Base-by-base conservation (phyloP, 2,113 vertebrate genomes). In the Thalassoma bifasciatum region DNA sequence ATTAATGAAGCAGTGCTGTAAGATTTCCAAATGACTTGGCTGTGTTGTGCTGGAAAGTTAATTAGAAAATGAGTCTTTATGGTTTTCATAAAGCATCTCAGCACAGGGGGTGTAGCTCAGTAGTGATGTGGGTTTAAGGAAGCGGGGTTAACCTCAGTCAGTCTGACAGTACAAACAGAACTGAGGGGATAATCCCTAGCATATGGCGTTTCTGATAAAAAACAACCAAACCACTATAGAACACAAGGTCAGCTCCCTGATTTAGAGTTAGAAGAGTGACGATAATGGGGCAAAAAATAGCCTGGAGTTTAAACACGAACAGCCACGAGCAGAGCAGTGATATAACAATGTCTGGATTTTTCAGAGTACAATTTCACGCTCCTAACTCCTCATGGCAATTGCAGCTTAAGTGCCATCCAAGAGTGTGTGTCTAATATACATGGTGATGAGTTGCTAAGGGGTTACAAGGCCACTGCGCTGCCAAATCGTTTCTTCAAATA, bases 291-390 rank as follows among this genome's bases (percentile, higher is more conserved):
- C 3, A 38, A 60, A 83, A n/a, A 89, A 69, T 51, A 76, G 75
- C 70, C 17, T 7, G 16, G 66, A 85, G 72, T 84, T 86, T 75
- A 74, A 87, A 83, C 72, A 67, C 54, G 50, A 50, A 53, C 61
- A 34, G 73, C 57, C 77, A 74, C 0, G 5, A 60, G 68, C 23
- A 83, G 58, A 70, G 81, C 72, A 49, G 71, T 44, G 66, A 80
- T 79, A 79, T 17, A 79, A 75, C 85, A 73, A 64, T 76, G 73
- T 84, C 51, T 21, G 80, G 82, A 81, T 71, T 86, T 81, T 80
- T 70, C 47, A 87, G 80, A 86, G 81, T 68, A 79, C 85, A 91
- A 91, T 91, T 91, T 92, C 91, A 92, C 69, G 83, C 62, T 84
- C 62, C 68, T 74, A 77, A 84, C 85, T 86, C 82, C 82, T 76